Evolutionary conservation across 2,113 vertebrate species (phyloP).

Genomic region (Parotia lawesii): DNA sequence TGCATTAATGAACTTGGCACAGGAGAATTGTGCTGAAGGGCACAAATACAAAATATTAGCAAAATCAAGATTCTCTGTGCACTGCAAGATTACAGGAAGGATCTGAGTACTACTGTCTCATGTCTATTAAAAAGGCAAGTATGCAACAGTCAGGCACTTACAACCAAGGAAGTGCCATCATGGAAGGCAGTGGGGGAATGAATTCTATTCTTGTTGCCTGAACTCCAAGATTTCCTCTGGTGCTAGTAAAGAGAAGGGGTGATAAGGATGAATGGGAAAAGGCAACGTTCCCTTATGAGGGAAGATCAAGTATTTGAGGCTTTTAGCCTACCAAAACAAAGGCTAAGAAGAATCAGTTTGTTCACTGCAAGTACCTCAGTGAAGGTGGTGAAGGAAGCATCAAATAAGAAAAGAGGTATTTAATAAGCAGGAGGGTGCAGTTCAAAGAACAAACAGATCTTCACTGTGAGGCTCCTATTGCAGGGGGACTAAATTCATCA

Average conservation of each 20-base stretch:
- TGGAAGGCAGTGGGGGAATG: background rate
- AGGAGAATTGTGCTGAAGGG: background rate
- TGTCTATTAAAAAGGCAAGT: background rate
- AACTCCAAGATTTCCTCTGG: background rate
- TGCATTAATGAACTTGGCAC: background rate
- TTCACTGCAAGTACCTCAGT: background rate
- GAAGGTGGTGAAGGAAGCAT: background rate
- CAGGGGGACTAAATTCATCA: background rate
- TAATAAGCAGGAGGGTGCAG: background rate
- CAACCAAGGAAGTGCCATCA: background rate
- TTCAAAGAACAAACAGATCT: background rate
- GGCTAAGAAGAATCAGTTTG: background rate
- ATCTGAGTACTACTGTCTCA: background rate
- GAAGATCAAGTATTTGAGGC: background rate
- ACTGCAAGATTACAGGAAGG: background rate
- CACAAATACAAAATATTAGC: background rate
- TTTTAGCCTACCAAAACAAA: background rate
- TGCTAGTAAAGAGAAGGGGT: background rate
- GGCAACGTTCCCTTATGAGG: background rate
- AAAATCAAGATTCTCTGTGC: background rate
- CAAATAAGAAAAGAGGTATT: background rate
- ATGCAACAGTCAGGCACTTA: background rate
- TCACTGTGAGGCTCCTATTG: background rate
- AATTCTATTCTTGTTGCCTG: background rate
- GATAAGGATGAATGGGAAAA: background rate